These are phyloP conservation scores for Nomada flava DNA, from an alignment of 2,888 invertebrate species.

Conservation along the genomic window DNA sequence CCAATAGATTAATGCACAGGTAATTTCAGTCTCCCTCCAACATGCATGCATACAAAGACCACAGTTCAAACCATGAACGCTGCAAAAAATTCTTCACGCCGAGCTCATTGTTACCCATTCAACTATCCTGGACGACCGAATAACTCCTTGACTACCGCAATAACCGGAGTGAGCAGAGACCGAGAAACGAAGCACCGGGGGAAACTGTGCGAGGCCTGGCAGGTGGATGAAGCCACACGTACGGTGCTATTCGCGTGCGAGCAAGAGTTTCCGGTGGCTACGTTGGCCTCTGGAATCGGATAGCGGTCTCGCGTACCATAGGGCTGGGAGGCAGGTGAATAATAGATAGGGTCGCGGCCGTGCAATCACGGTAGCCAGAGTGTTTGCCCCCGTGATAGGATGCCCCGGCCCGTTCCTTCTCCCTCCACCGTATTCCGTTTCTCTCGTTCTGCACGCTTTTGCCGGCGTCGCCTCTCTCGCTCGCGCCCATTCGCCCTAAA, in stretches of 20 bases:
- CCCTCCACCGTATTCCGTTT: constrained; percentile 54
- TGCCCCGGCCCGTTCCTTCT: constrained; percentile 55
- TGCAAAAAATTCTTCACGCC: too few species aligned
- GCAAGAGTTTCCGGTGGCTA: constrained; percentile 37
- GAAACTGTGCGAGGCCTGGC: constrained; percentile 1
- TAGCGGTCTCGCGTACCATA: constrained; percentile 41
- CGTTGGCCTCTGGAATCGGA: constrained; percentile 33
- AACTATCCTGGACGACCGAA: too few species aligned
- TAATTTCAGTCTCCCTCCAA: too few species aligned
- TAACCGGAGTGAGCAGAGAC: too few species aligned
- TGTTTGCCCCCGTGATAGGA: constrained; percentile 83
- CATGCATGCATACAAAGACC: too few species aligned
- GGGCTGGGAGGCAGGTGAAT: constrained; percentile 77
- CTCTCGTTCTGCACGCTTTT: constrained; percentile 43
- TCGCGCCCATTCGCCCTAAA: constrained; percentile 48
- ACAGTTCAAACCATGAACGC: too few species aligned
- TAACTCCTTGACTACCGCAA: too few species aligned
- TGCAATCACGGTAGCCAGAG: constrained; percentile 82
- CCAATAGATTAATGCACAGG: too few species aligned
- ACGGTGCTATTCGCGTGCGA: constrained; percentile 33
- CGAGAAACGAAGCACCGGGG: background rate
- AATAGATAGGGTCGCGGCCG: constrained; percentile 83
- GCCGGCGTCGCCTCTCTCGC: constrained; percentile 64
- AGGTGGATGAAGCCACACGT: constrained; percentile 20
- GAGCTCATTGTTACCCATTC: too few species aligned